Conservation (phyloP, 2,888 invertebrate species). For the Aleiodes testaceus region DNA sequence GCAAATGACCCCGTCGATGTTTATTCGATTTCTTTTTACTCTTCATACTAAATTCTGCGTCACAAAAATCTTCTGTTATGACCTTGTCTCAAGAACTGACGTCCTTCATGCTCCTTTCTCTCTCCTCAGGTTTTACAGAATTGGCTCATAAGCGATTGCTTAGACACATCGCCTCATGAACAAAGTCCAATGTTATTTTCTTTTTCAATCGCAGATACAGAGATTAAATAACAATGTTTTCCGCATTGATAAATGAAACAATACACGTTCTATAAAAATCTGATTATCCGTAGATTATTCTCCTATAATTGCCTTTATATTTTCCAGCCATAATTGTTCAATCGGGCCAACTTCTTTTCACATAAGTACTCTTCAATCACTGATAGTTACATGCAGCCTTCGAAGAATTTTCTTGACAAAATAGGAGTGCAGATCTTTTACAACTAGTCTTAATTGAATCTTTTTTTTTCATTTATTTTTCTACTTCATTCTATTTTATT, state of each 20-base stretch:
- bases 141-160: conserved; percentile 9
- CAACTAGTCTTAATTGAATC: too few species aligned
- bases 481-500: background rate
- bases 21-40: background rate
- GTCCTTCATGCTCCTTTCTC: conserved; percentile 27
- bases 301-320: too few species aligned
- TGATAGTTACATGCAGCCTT: too few species aligned
- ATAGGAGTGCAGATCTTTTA: too few species aligned
- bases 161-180: background rate
- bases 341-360: too few species aligned
- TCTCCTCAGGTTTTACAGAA: conserved; percentile 1
- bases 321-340: too few species aligned
- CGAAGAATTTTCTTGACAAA: too few species aligned
- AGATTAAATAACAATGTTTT: background rate
- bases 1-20: conserved; percentile 6
- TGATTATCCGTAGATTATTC: background rate
- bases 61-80: background rate
- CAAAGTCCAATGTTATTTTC: background rate
- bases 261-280: too few species aligned
- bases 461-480: background rate
- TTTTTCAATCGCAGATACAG: background rate
- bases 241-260: too few species aligned
- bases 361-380: too few species aligned
- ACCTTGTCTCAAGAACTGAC: background rate
- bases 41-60: background rate